These are phyloP conservation scores for Anthoscopus minutus DNA, from an alignment of 2,113 vertebrate genomes.

Conservation along the genomic window DNA sequence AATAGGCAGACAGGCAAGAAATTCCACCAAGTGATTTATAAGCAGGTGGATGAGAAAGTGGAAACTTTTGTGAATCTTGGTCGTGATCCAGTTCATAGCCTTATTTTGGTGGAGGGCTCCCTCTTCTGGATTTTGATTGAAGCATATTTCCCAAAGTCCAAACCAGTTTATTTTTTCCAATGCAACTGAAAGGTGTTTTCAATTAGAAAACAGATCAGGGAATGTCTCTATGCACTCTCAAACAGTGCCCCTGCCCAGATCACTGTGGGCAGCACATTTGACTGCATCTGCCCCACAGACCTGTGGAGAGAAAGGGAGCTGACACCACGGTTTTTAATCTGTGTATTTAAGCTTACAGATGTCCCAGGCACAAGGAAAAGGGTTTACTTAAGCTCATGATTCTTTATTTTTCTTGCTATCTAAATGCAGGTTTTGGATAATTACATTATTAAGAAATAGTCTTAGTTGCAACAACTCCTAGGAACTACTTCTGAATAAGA, in stretches of 20 bases:
- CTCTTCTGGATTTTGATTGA: slow-evolving; percentile 49
- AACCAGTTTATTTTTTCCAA: neutral
- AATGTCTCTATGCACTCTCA: neutral
- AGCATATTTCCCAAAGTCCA: neutral
- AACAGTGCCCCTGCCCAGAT: neutral
- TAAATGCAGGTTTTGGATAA: neutral
- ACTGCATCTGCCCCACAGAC: neutral
- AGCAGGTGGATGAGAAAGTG: slow-evolving; percentile 42
- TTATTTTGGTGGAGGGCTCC: slow-evolving; percentile 60
- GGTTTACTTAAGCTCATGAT: neutral
- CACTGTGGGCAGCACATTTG: rapidly evolving
- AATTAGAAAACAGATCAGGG: neutral
- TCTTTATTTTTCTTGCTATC: neutral
- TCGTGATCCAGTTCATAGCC: neutral
- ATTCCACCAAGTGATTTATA: slow-evolving; percentile 29
- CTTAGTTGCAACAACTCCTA: neutral
- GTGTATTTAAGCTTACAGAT: neutral
- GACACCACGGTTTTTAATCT: neutral
- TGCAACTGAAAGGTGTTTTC: neutral
- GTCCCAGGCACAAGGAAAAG: neutral
- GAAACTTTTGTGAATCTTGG: slow-evolving; percentile 24
- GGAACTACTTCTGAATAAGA: neutral
- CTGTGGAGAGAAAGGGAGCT: neutral
- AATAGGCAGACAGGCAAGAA: slow-evolving; percentile 35
- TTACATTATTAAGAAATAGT: neutral